phyloP scores from a whole-genome alignment of 2,113 vertebrate genomes.

The Siniperca knerii region DNA sequence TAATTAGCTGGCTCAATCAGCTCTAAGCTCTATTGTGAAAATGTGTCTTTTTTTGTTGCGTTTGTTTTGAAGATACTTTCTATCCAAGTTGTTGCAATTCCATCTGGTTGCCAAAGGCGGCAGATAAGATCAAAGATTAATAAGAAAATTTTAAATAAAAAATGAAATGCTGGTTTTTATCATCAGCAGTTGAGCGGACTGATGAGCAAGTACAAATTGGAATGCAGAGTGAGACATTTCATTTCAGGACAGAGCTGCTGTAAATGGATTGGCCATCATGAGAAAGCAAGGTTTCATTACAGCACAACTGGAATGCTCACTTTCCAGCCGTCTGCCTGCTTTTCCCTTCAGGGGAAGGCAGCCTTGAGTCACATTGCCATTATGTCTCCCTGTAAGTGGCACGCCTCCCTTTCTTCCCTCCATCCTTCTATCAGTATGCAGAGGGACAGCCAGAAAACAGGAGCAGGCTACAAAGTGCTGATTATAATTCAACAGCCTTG shows the following conservation, averaged over 20 bases:
- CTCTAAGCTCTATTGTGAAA: not conserved
- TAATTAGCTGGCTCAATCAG: not conserved
- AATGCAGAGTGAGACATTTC: constrained; percentile 30
- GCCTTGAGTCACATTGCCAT: constrained; percentile 13
- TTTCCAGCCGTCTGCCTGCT: constrained; percentile 14
- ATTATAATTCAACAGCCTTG: constrained; percentile 63
- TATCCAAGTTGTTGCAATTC: not conserved
- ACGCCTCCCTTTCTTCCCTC: not conserved
- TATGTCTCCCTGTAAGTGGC: constrained; percentile 19
- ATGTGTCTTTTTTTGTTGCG: not conserved
- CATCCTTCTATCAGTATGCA: constrained; percentile 13
- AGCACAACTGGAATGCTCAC: not conserved
- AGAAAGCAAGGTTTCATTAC: constrained; percentile 10
- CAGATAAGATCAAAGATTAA: constrained; percentile 1
- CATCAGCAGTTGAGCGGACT: constrained; percentile 16
- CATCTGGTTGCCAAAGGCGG: not conserved
- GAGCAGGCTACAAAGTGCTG: constrained; percentile 39
- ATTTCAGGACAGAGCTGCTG: constrained; percentile 22
- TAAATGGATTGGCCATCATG: constrained; percentile 2
- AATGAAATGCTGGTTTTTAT: constrained; percentile 30
- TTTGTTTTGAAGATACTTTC: not conserved
- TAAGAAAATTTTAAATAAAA: not conserved
- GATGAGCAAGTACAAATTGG: constrained; percentile 2
- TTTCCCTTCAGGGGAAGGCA: constrained; percentile 19
- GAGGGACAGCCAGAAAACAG: not conserved